Percentiles rank a stretch among this genome's conserved stretches.
Conservation (phyloP, 2,113 vertebrate species). For the Danio rerio region DNA sequence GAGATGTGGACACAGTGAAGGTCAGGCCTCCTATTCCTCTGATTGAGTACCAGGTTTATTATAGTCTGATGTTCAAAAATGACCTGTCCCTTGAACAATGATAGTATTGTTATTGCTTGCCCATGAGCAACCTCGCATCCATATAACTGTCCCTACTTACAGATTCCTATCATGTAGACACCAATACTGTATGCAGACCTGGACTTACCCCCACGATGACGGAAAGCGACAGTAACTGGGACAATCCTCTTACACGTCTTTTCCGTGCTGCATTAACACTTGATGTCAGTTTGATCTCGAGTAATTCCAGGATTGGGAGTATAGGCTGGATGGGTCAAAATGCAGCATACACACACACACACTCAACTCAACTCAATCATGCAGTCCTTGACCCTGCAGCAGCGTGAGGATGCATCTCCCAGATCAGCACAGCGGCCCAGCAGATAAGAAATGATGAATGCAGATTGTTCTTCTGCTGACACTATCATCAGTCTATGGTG, state of each 20-base stretch:
- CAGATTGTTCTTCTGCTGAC: conserved; percentile 60
- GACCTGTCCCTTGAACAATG: background rate
- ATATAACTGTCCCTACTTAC: conserved; percentile 3
- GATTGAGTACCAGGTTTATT: background rate
- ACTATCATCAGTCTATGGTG: conserved; percentile 61
- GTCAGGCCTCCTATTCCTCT: background rate
- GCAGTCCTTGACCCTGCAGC: conserved; percentile 60
- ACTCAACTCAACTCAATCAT: conserved; percentile 42
- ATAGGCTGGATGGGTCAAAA: conserved; percentile 32
- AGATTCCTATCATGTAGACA: conserved; percentile 9
- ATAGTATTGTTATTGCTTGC: background rate
- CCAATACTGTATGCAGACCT: background rate
- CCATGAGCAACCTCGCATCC: background rate
- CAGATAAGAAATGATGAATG: conserved; percentile 69
- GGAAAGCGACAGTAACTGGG: conserved; percentile 23
- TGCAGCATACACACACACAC: conserved; percentile 16
- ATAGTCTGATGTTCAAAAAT: background rate
- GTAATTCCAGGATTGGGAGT: conserved; percentile 15
- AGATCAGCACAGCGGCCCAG: conserved; percentile 48
- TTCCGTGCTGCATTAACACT: conserved; percentile 6
- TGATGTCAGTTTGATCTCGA: conserved; percentile 31
- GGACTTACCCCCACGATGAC: background rate
- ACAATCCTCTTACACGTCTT: conserved; percentile 7
- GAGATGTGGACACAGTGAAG: conserved; percentile 1
- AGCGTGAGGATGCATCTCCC: conserved; percentile 38